Evolutionary conservation across 1,140 invertebrate species (phyloP), one percentile per base, ranked within the genome.

Genomic region (Eurosta solidaginis): DNA sequence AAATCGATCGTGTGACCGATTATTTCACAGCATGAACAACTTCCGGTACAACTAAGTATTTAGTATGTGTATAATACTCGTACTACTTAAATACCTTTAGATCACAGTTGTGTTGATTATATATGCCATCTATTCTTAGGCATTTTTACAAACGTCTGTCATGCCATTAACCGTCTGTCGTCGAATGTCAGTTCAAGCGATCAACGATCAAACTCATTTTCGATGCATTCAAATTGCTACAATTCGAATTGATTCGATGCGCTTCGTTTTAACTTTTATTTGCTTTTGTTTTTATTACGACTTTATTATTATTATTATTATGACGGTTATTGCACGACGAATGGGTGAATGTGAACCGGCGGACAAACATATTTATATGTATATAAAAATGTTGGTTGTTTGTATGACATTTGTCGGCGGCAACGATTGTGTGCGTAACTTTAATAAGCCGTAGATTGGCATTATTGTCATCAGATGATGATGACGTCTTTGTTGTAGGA

Each of bases 381-480:
- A n/a, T 14, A 14, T 1, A n/a, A 14, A 3, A 9, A 9, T 3
- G 50, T 27, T 0, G 5, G 33, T 63, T 68, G 59, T 42, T 42
- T 68, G 59, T 68, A n/a, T 33, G 33, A 7, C 59, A 68, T 29
- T 68, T 68, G 59, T 17, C 33, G 9, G 33, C 33, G 33, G 59
- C 33, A 14, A 36, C 33, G 27, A 9, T 40, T 63, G 17, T 33
- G 3, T 36, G 54, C 52, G 74, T 75, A 49, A 49, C 45, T 68
- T 78, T 78, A 78, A 78, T 78, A 78, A 78, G 77, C 68, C 77
- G 68, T 78, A 78, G 68, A 78, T 78, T 78, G 77, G 29, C 59
- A 78, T 78, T 78, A 78, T 78, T 74, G 77, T 78, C 77, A 68
- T 40, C 59, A 68, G 59, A 40, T 25, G 33, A 22, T 68, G 59